These are phyloP conservation scores for Metalampra italica DNA, from an alignment of 2,888 invertebrate species.

Conservation along the genomic window DNA sequence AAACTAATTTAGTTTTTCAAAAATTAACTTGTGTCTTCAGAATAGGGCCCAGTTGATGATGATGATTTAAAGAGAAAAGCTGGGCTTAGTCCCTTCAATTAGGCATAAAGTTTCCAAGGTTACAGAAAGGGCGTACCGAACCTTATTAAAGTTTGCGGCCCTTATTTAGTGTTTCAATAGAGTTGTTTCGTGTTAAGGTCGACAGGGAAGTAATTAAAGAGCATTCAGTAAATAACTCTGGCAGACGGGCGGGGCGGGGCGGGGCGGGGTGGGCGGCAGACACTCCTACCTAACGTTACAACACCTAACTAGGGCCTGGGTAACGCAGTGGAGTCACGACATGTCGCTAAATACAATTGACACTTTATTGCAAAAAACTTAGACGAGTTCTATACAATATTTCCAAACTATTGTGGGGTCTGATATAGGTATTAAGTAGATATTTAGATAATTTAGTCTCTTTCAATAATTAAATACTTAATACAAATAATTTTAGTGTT, in stretches of 20 bases:
- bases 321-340: slow-evolving; percentile 52
- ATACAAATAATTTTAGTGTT: too few species aligned
- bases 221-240: slow-evolving; percentile 41
- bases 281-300: slow-evolving; percentile 46
- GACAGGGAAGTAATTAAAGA: slow-evolving; percentile 55
- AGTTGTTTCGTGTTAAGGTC: slow-evolving; percentile 47
- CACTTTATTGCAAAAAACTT: slow-evolving; percentile 10
- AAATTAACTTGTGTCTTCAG: too few species aligned
- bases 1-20: too few species aligned
- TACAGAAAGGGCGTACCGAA: too few species aligned
- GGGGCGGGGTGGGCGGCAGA: slow-evolving; percentile 46
- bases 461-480: too few species aligned
- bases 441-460: too few species aligned
- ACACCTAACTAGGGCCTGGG: slow-evolving; percentile 27
- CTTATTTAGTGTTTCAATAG: slow-evolving; percentile 24
- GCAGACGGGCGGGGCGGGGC: slow-evolving; percentile 37
- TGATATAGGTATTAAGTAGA: too few species aligned
- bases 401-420: too few species aligned
- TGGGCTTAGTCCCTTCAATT: too few species aligned
- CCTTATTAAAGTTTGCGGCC: not conserved
- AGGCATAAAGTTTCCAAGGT: too few species aligned
- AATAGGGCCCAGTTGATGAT: too few species aligned
- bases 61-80: too few species aligned
- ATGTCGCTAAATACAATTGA: slow-evolving; percentile 20
- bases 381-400: not conserved